Evolutionary conservation across 2,113 vertebrate species (phyloP).

Genomic region (Atherinomorus stipes): DNA sequence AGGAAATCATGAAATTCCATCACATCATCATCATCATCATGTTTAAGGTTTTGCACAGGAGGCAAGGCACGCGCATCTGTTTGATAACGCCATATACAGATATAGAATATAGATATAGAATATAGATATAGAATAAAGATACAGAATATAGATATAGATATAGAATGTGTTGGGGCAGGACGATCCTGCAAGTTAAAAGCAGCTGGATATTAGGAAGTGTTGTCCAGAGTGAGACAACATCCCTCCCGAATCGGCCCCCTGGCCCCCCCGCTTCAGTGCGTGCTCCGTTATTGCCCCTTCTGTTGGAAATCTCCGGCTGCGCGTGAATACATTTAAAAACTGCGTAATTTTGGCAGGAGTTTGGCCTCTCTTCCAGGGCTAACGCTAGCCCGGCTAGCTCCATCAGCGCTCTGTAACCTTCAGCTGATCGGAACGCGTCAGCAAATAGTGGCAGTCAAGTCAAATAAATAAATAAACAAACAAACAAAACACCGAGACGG

Average conservation of each 20-base stretch:
- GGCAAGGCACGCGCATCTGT: no score
- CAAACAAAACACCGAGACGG: background rate
- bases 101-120: no score
- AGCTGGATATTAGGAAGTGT: conserved; percentile 1
- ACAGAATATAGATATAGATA: no score
- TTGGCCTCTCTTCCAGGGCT: conserved; percentile 66
- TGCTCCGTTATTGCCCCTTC: background rate
- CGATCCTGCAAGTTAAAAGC: conserved; percentile 51
- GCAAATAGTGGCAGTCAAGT: conserved; percentile 31
- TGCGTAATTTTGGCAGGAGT: conserved; percentile 51
- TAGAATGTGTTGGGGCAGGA: conserved; percentile 1
- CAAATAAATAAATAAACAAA: background rate
- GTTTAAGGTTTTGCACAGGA: background rate
- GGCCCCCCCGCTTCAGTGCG: background rate
- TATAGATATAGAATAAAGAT: no score
- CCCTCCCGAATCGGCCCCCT: background rate
- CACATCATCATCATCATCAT: conserved; percentile 8
- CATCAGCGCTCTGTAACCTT: conserved; percentile 79
- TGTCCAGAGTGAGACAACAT: background rate
- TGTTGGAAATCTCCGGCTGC: background rate
- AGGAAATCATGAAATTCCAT: conserved; percentile 2
- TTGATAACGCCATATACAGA: background rate
- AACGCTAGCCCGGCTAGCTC: conserved; percentile 73
- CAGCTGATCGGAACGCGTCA: conserved; percentile 67
- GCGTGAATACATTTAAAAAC: conserved; percentile 5